Base-by-base conservation (phyloP, 2,888 invertebrate species). In the Protodeltote pygarga region DNA sequence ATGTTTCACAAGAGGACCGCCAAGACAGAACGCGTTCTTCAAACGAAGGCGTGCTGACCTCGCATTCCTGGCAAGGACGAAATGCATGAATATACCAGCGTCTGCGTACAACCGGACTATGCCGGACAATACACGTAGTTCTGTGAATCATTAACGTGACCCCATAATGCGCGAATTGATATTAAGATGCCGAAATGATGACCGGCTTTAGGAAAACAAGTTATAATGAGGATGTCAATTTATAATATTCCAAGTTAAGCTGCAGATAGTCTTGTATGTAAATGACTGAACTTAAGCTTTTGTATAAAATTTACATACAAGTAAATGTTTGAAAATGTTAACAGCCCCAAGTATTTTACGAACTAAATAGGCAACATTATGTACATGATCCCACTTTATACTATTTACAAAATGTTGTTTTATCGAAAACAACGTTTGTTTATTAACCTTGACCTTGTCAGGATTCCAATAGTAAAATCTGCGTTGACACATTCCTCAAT, bases 51-150 rank as follows among this genome's bases (percentile, higher is more conserved):
- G 86, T 84, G 86, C 75, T 84, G 87, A 79, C 92, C 92, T 92
- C 92, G 89, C 92, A 92, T 92, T 92, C 92, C 85, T 87, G 78
- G 71, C 92, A 92, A 92, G 92, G 92, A 92, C 92, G 92, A 82
- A 79, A 67, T 65, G 73, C 75, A 75, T 73, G 79, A 77, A 75
- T 79, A 77, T 77, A 67, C 53, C 65, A 19, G 60, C 61, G 66
- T 63, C 59, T 62, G 45, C 57, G 39, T 53, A 51, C 53, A 47
- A 38, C 54, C 60, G 47, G 57, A 72, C 72, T 50, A 55, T 39
- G 53, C 73, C 57, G 68, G 71, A 65, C 73, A 62, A 58, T 50
- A 29, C 49, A 34, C 19, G 31, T 32, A 38, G 46, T 42, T 63
- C 57, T 60, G 55, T 69, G 58, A 63, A 64, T 70, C 74, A 74